A percentile compares a stretch with the other conserved stretches of the same genome.
Evolutionary conservation across 1,140 invertebrate species (phyloP).

Genomic region (Teleopsis dalmanni): DNA sequence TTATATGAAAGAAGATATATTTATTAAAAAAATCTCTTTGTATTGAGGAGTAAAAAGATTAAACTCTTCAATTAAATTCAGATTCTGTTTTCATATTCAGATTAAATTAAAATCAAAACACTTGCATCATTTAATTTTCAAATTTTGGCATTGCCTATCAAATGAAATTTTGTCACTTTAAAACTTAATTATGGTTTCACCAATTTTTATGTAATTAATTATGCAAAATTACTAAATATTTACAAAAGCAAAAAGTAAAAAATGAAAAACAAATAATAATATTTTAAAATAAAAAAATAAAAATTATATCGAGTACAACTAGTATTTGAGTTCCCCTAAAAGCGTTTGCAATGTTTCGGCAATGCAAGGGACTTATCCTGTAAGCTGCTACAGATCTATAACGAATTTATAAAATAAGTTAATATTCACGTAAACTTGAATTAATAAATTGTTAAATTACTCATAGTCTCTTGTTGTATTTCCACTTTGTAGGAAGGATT

Average conservation of each 20-base stretch:
- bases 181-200: neutral
- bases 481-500: conserved; percentile 92
- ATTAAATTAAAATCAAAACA: too few species aligned
- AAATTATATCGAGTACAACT: conserved; percentile 11
- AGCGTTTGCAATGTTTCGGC: too few species aligned
- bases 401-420: conserved; percentile 7
- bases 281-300: neutral
- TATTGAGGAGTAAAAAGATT: too few species aligned
- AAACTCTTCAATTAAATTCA: too few species aligned
- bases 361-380: neutral
- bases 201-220: neutral
- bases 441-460: conserved; percentile 45
- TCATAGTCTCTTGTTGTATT: conserved; percentile 84
- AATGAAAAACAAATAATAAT: neutral
- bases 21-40: too few species aligned
- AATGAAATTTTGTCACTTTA: conserved; percentile 8
- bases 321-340: conserved; percentile 8
- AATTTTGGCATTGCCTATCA: too few species aligned
- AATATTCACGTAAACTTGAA: neutral
- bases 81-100: too few species aligned
- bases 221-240: neutral
- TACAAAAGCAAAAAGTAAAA: neutral
- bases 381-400: conserved; percentile 36
- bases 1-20: too few species aligned
- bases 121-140: too few species aligned